Percentiles rank a stretch among this genome's conserved stretches.
These are phyloP conservation scores for Osmerus mordax DNA, from an alignment of 2,113 vertebrate genomes.

Conservation along the genomic window DNA sequence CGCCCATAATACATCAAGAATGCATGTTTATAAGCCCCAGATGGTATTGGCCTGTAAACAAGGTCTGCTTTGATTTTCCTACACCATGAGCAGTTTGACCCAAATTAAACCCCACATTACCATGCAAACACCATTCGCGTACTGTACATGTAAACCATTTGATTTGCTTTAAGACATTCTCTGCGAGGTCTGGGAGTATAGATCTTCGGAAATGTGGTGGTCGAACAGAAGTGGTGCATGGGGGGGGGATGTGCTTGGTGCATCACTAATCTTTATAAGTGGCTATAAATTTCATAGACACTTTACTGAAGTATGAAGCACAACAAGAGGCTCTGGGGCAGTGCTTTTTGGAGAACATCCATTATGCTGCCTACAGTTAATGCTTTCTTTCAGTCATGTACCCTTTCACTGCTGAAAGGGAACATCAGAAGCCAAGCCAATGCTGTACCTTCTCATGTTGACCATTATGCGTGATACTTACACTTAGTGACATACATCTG, in stretches of 20 bases:
- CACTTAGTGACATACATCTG: no score
- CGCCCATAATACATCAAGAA: no score
- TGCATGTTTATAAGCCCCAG: no score
- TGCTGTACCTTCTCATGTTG: no score
- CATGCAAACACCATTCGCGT: background rate
- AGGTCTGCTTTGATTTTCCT: no score
- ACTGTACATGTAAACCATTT: background rate
- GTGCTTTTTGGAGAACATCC: slow-evolving; percentile 7
- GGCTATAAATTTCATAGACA: slow-evolving; percentile 33
- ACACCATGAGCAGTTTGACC: no score
- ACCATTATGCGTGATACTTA: no score
- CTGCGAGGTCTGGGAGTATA: background rate
- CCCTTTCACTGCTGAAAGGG: no score
- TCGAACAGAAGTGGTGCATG: background rate
- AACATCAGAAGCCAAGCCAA: no score
- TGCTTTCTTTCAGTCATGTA: background rate
- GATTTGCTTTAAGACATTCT: background rate
- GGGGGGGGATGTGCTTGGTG: slow-evolving; percentile 2
- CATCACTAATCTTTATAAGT: slow-evolving; percentile 49
- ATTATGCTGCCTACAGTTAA: slow-evolving; percentile 26
- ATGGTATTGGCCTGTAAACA: no score
- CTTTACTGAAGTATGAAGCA: slow-evolving; percentile 10
- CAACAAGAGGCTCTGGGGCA: slow-evolving; percentile 25
- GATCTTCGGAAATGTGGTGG: background rate
- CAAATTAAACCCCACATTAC: no score